Base-by-base conservation (phyloP, 2,888 invertebrate species). In the Leptogaster cylindrica region DNA sequence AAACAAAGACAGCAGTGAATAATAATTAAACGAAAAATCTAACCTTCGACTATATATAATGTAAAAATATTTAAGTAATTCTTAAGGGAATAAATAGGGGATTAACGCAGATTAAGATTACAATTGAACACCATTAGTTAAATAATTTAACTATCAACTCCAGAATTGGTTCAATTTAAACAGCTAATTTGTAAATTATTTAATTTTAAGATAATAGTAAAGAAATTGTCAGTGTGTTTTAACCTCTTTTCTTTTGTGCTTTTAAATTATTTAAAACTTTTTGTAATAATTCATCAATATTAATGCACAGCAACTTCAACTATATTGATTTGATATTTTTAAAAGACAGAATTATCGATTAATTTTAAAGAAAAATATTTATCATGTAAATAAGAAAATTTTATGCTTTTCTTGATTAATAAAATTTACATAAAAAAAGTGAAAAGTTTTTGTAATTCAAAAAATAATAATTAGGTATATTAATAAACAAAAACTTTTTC, bases 1-100 rank as follows among this genome's bases (percentile, higher is more conserved):
- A n/a, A n/a, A n/a, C n/a, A n/a, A n/a, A n/a, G n/a, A n/a, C n/a
- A n/a, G n/a, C n/a, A n/a, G n/a, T n/a, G n/a, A n/a, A n/a, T n/a
- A n/a, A n/a, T n/a, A n/a, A n/a, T n/a, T n/a, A n/a, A n/a, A n/a
- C n/a, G n/a, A n/a, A n/a, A n/a, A n/a, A n/a, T n/a, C n/a, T n/a
- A n/a, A n/a, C n/a, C n/a, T n/a, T n/a, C n/a, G 46, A 46, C 46
- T 33, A 52, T 55, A 55, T 55, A 25, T 55, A 55, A 55, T 55
- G 55, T 55, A 55, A 55, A 55, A 55, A 55, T 55, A 55, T n/a
- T 36, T n/a, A 33, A n/a, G 33, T 33, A 33, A 55, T 20, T 55
- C 33, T 55, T n/a, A 7, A 33, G 20, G 12, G 8, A 55, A 20
- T 10, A 55, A 23, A 55, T 55, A 55, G 55, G 55, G 55, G 55